phyloP scores from a whole-genome alignment of 2,888 invertebrate genomes.

The Keiferia lycopersicella region DNA sequence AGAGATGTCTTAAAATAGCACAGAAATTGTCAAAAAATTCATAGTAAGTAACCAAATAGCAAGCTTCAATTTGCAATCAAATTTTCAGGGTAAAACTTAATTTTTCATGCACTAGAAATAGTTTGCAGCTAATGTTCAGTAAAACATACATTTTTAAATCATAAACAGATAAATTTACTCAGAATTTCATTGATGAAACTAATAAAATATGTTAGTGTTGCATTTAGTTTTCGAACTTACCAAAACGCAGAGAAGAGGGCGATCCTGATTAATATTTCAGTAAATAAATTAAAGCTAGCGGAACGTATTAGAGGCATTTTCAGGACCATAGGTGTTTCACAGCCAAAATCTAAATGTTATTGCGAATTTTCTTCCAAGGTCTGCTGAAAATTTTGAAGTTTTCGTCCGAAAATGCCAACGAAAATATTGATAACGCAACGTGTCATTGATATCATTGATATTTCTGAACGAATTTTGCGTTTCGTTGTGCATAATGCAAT shows the following conservation, averaged over 20 bases:
- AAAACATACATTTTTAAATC: neutral
- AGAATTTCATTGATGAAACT: conserved; percentile 44
- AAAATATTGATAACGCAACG: conserved; percentile 15
- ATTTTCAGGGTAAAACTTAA: neutral
- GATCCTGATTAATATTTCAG: conserved; percentile 77
- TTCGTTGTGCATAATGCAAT: conserved; percentile 18
- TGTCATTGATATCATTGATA: neutral
- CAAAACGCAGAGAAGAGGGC: conserved; percentile 74
- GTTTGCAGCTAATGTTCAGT: neutral
- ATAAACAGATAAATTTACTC: neutral
- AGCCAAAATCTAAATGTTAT: conserved; percentile 28
- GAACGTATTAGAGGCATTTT: conserved; percentile 74
- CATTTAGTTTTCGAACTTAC: conserved; percentile 61
- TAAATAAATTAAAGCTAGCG: conserved; percentile 67
- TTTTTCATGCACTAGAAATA: neutral
- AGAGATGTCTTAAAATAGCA: no score
- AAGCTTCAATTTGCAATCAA: neutral
- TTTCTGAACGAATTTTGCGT: conserved; percentile 14
- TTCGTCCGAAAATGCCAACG: conserved; percentile 40
- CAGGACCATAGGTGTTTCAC: conserved; percentile 11
- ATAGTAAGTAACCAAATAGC: no score
- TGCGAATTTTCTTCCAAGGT: conserved; percentile 17
- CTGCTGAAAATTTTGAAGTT: conserved; percentile 21
- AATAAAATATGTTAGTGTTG: conserved; percentile 26
- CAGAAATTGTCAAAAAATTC: no score